A percentile compares a stretch with the other conserved stretches of the same genome.
These are phyloP conservation scores for Chaunax sp. DNA, from an alignment of 2,797 vertebrate genomes.

Conservation along the genomic window DNA sequence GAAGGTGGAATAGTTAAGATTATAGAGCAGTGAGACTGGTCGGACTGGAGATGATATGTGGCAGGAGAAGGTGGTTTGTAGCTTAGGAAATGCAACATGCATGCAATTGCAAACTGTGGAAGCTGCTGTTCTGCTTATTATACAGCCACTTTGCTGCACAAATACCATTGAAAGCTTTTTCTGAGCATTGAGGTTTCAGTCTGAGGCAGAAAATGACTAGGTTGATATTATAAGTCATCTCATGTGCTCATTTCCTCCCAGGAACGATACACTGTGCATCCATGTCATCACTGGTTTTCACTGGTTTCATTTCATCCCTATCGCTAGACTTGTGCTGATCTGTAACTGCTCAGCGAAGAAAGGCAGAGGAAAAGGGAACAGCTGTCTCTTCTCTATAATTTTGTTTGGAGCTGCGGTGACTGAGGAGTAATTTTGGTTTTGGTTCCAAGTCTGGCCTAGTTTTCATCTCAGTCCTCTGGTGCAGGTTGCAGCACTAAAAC, in stretches of 20 bases:
- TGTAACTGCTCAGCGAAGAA: conserved; percentile 53
- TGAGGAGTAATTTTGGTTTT: conserved; percentile 72
- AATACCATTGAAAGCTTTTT: conserved; percentile 36
- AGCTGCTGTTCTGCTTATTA: conserved; percentile 47
- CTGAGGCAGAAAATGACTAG: conserved; percentile 57
- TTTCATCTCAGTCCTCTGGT: conserved; percentile 35
- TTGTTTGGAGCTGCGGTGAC: conserved; percentile 53
- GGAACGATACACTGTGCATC: conserved; percentile 35
- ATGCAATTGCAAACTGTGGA: conserved; percentile 12
- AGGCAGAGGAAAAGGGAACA: conserved; percentile 59
- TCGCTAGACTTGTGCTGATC: conserved; percentile 59
- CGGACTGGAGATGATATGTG: conserved; percentile 11
- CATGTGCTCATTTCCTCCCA: conserved; percentile 45
- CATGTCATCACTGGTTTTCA: conserved; percentile 49
- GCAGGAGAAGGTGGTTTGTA: conserved; percentile 4
- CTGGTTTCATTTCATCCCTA: conserved; percentile 43
- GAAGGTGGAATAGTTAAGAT: too few relatives aligned
- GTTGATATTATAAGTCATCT: conserved; percentile 52
- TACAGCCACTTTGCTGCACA: conserved; percentile 23
- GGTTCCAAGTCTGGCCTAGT: conserved; percentile 55
- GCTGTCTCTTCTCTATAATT: conserved; percentile 73
- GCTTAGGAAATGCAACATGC: conserved; percentile 13
- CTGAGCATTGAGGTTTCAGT: conserved; percentile 45
- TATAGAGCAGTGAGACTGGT: background rate
- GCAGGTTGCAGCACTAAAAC: conserved; percentile 54